A percentile compares a stretch with the other conserved stretches of the same genome.
These are phyloP conservation scores for Marronus borbonicus DNA, from an alignment of 2,888 invertebrate genomes.

Conservation along the genomic window DNA sequence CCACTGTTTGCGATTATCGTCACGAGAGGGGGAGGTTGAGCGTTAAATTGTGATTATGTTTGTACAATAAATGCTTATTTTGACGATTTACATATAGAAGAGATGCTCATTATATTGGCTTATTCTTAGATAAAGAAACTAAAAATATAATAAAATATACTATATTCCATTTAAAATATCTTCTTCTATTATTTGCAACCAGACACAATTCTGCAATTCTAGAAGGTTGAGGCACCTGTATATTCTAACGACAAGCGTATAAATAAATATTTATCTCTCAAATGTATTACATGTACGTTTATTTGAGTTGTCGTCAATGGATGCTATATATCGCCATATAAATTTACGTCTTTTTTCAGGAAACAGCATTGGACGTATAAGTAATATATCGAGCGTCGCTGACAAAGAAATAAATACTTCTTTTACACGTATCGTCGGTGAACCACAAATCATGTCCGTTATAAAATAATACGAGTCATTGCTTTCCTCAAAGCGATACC, in stretches of 20 bases:
- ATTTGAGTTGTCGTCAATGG: not conserved
- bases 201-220: too few relatives aligned
- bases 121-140: not conserved
- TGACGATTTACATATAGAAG: not conserved
- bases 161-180: too few relatives aligned
- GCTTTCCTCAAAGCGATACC: not conserved
- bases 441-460: not conserved
- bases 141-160: too few relatives aligned
- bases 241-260: not conserved
- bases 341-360: not conserved
- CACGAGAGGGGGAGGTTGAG: too few relatives aligned
- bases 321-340: not conserved
- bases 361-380: not conserved
- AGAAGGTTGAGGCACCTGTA: too few relatives aligned
- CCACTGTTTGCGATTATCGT: not conserved
- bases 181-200: too few relatives aligned
- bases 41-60: too few relatives aligned
- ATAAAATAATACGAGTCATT: conserved; percentile 11
- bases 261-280: not conserved
- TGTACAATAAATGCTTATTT: not conserved
- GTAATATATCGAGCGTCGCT: not conserved
- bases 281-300: not conserved
- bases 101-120: not conserved
- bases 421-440: not conserved
- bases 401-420: conserved; percentile 4